Evolutionary conservation across 2,113 vertebrate genomes (phyloP).

Genomic region (Malurus cyaneus): DNA sequence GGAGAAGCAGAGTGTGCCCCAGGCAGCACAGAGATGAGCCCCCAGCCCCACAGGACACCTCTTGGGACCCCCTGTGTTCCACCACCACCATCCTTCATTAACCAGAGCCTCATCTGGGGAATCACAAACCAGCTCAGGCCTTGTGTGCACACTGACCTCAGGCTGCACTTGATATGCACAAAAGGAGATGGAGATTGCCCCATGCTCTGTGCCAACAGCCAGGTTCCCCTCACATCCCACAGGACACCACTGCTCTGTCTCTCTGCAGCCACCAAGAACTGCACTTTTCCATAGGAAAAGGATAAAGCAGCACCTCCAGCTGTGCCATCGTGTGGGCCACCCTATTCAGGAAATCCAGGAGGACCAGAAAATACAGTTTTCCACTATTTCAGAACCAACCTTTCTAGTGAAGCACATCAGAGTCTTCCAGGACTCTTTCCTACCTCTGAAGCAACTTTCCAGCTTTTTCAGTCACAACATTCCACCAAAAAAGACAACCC

Average conservation of each 20-base stretch:
- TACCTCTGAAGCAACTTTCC: neutral
- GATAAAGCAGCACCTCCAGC: neutral
- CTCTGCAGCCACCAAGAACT: neutral
- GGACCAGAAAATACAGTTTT: neutral
- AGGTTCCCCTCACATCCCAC: neutral
- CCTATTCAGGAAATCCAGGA: neutral
- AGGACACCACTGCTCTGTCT: neutral
- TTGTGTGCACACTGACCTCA: neutral
- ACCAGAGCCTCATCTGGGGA: fast-evolving
- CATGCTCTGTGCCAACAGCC: neutral
- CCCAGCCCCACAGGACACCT: neutral
- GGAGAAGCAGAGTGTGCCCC: neutral
- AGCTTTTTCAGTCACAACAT: neutral
- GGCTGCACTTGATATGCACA: neutral
- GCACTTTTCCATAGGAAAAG: neutral
- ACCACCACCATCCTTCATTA: neutral
- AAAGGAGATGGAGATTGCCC: neutral
- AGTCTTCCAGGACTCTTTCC: neutral
- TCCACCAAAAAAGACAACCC: neutral
- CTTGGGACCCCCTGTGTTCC: neutral
- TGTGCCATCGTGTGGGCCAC: neutral
- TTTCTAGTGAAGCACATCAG: neutral
- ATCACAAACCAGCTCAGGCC: neutral
- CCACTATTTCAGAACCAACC: no score
- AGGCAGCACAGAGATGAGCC: neutral